phyloP scores from a whole-genome alignment of 2,888 invertebrate species.

The Latrodectus elegans region DNA sequence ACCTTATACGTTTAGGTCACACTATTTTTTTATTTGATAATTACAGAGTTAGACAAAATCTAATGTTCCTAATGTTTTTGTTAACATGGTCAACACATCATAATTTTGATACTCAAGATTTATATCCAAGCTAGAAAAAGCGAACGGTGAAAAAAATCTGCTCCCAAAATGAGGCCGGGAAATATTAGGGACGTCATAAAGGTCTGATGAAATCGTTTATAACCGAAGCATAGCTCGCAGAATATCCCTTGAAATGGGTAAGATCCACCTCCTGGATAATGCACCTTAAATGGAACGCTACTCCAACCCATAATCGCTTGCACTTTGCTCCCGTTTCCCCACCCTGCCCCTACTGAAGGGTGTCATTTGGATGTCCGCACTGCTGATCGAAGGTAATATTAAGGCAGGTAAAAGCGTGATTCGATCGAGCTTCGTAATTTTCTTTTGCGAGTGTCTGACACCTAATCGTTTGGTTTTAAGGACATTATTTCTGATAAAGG shows the following conservation, averaged over 20 bases:
- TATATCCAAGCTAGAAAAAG: too few species aligned
- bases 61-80: too few species aligned
- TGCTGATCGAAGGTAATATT: constrained; percentile 39
- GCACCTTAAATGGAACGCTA: constrained; percentile 60
- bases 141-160: too few species aligned
- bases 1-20: too few species aligned
- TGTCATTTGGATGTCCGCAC: too few species aligned
- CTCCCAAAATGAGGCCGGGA: not conserved
- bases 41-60: too few species aligned
- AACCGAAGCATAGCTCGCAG: constrained; percentile 21
- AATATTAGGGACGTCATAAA: constrained; percentile 52
- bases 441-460: too few species aligned
- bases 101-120: too few species aligned
- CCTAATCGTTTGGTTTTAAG: too few species aligned
- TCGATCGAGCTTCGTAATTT: not conserved
- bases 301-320: constrained; percentile 44
- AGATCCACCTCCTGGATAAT: constrained; percentile 55
- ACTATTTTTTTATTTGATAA: too few species aligned
- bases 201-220: constrained; percentile 55
- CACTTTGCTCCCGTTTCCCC: constrained; percentile 21
- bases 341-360: not conserved
- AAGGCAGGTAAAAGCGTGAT: constrained; percentile 14
- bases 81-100: too few species aligned
- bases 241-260: constrained; percentile 41
- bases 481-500: too few species aligned